Evolutionary conservation across 1,140 invertebrate species (phyloP).

Genomic region (Brachionus manjavacas): DNA sequence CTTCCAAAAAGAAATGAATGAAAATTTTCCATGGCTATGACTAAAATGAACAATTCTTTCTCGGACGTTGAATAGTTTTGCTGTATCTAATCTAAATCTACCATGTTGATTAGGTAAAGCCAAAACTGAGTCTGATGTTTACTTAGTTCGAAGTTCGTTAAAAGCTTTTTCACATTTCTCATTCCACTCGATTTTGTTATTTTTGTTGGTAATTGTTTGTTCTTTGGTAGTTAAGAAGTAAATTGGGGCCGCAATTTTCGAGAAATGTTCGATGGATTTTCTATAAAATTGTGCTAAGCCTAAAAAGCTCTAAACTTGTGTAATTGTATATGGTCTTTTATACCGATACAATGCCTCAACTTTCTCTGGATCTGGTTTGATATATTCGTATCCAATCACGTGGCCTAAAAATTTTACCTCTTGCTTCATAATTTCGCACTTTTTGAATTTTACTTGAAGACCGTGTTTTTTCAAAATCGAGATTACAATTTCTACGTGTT

Average conservation of each 20-base stretch:
- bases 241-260: too few species aligned
- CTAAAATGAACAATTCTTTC: neutral
- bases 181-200: too few species aligned
- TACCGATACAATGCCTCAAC: neutral
- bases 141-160: too few species aligned
- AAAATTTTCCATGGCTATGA: neutral
- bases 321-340: neutral
- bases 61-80: neutral
- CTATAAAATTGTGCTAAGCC: too few species aligned
- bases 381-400: neutral
- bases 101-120: too few species aligned
- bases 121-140: too few species aligned
- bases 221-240: too few species aligned
- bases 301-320: too few species aligned
- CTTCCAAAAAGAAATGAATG: neutral
- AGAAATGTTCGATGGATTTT: too few species aligned
- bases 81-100: too few species aligned
- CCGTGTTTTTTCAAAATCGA: neutral
- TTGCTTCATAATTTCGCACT: neutral
- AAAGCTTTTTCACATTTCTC: too few species aligned
- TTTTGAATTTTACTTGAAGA: neutral
- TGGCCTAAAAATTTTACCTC: neutral
- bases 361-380: neutral
- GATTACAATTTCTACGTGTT: neutral
- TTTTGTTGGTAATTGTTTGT: too few species aligned